phyloP scores from a whole-genome alignment of 2,113 vertebrate species.

The Mirza zaza region DNA sequence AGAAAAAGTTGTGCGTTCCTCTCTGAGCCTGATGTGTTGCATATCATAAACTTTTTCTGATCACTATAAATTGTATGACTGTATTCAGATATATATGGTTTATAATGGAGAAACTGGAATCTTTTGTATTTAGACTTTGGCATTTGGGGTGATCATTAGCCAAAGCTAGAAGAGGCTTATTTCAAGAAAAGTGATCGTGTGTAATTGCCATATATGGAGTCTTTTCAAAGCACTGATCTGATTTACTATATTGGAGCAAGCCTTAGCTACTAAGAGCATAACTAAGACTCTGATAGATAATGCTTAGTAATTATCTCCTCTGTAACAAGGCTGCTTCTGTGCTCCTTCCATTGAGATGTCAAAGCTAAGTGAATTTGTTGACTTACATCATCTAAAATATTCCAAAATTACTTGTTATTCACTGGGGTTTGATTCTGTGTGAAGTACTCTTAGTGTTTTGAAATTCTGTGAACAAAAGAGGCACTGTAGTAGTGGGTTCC shows the following conservation, averaged over 20 bases:
- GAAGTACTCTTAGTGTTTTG: background rate
- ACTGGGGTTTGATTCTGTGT: conserved; percentile 16
- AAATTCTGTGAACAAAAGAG: conserved; percentile 32
- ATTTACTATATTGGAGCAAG: background rate
- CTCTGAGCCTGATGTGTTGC: background rate
- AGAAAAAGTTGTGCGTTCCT: background rate
- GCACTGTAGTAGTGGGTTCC: background rate
- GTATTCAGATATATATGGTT: background rate
- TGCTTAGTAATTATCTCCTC: background rate
- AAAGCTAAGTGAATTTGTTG: conserved; percentile 35
- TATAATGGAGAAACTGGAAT: background rate
- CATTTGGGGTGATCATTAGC: conserved; percentile 41
- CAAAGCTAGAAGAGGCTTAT: conserved; percentile 22
- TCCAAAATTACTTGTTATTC: conserved; percentile 4
- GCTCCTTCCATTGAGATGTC: background rate
- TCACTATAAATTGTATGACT: background rate
- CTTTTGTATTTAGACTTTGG: conserved; percentile 3
- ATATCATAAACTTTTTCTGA: conserved; percentile 4
- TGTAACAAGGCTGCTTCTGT: background rate
- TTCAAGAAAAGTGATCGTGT: conserved; percentile 49
- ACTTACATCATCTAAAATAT: background rate
- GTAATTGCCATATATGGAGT: conserved; percentile 66
- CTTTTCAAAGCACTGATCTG: conserved; percentile 33
- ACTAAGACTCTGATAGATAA: conserved; percentile 3
- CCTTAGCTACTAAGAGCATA: conserved; percentile 19